Percentiles rank a stretch among this genome's conserved stretches.
phyloP scores from a whole-genome alignment of 2,888 invertebrate species.

The Dichetophora obliterata region DNA sequence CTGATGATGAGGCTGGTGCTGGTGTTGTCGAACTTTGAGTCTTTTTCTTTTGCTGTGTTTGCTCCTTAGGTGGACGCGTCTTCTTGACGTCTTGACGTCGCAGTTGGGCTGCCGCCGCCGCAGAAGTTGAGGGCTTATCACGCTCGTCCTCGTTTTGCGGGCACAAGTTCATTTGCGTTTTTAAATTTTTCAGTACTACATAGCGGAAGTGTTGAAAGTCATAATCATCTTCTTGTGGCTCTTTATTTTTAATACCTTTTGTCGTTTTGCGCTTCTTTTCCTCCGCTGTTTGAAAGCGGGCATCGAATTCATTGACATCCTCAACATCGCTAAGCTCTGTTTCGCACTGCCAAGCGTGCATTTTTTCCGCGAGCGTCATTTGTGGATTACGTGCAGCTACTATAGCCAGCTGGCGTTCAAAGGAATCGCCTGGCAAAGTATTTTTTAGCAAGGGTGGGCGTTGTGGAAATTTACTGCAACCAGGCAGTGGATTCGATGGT shows the following conservation, averaged over 20 bases:
- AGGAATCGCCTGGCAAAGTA: slow-evolving; percentile 60
- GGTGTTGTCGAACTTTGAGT: slow-evolving; percentile 49
- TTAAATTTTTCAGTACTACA: slow-evolving; percentile 49
- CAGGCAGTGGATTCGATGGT: slow-evolving; percentile 61
- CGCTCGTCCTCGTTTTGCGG: background rate
- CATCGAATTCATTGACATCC: slow-evolving; percentile 63
- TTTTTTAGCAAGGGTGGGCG: slow-evolving; percentile 61
- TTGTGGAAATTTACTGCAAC: slow-evolving; percentile 52
- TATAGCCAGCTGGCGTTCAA: slow-evolving; percentile 61
- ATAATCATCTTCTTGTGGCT: slow-evolving; percentile 45
- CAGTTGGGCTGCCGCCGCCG: slow-evolving; percentile 45
- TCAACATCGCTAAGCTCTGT: slow-evolving; percentile 63
- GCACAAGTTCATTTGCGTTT: slow-evolving; percentile 22
- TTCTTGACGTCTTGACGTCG: slow-evolving; percentile 44
- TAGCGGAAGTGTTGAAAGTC: slow-evolving; percentile 53
- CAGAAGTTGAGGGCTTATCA: slow-evolving; percentile 49
- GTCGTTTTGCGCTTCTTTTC: slow-evolving; percentile 42
- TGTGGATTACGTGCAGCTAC: slow-evolving; percentile 60
- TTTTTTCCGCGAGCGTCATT: slow-evolving; percentile 62
- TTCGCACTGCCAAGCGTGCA: slow-evolving; percentile 59
- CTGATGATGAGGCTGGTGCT: slow-evolving; percentile 50
- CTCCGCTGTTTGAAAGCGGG: slow-evolving; percentile 57
- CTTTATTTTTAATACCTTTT: slow-evolving; percentile 33
- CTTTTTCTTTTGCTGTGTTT: slow-evolving; percentile 33
- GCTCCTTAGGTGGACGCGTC: background rate